Base-by-base conservation (phyloP, 2,113 vertebrate genomes). In the Stegastes partitus region DNA sequence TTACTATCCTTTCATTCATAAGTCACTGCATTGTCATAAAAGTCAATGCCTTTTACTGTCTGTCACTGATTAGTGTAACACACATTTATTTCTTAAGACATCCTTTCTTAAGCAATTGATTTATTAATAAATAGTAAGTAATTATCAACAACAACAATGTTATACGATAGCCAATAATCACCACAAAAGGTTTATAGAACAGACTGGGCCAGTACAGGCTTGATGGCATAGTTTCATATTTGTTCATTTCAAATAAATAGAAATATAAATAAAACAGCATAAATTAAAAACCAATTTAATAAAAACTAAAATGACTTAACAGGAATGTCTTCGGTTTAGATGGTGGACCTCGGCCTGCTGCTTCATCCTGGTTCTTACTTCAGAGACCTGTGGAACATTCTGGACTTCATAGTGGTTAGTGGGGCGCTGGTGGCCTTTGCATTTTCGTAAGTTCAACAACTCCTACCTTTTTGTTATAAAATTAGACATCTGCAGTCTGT, bases 321-420 rank as follows among this genome's bases (percentile, higher is more conserved):
- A 28, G 26, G 26, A n/a, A 0, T 83, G 15, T 87, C 0, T 78
- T 56, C 79, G 39, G 4, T 49, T 44, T 62, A 95, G 94, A 95
- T 95, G 94, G 94, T 95, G 45, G 94, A 95, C 80, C 86, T 95
- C 25, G 94, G 94, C 28, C 83, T 95, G 47, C 57, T 95, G 75
- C 90, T 95, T 22, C 94, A 95, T 79, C 93, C 94, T 51, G 94
- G 94, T 70, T 70, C 93, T 4, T 95, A 95, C 90, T 95, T 95
- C 84, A 87, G 94, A 75, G 94, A 95, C 75, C 89, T 95, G 62
- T 95, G 98, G 98, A 99, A 99, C 81, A 98, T 99, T 85, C 91
- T 99, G 92, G 98, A 99, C 92, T 99, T 99, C 93, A 97, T 99
- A 87, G 98, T 99, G 92, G 98, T 99, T 96, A 99, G 97, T 94